A percentile compares a stretch with the other conserved stretches of the same genome.
Evolutionary conservation across 35 echinoderm and acorn worm genomes (phyloP).

Genomic region (Holothuria glaberrima): DNA sequence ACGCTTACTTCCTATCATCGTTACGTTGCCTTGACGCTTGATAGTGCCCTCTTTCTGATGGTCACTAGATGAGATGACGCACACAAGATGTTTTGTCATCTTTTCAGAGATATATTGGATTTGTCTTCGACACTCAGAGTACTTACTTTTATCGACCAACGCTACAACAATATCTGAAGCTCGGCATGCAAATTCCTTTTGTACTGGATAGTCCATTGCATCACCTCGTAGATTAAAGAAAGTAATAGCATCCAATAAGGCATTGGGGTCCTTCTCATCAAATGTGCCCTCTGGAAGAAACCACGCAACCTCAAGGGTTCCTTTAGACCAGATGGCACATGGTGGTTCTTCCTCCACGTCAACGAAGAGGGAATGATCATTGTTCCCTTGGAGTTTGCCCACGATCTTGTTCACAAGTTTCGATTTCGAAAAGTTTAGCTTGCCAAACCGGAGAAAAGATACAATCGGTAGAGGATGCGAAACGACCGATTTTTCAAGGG

Average conservation of each 20-base stretch:
- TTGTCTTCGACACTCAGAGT: neutral
- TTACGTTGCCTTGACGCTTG: neutral
- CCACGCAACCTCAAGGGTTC: constrained; percentile 21
- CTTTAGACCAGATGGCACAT: constrained; percentile 26
- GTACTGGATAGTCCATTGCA: neutral
- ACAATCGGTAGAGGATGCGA: constrained; percentile 34
- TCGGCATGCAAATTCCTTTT: neutral
- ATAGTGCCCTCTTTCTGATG: neutral
- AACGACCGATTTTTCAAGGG: constrained; percentile 39
- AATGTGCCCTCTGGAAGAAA: constrained; percentile 29
- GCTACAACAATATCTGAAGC: constrained; percentile 18
- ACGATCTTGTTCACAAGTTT: constrained; percentile 44
- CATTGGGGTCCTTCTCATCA: neutral
- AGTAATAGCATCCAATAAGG: constrained; percentile 25
- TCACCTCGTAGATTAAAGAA: constrained; percentile 45
- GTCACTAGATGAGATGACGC: neutral
- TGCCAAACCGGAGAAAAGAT: constrained; percentile 40
- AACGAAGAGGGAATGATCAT: constrained; percentile 42
- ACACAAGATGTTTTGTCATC: neutral
- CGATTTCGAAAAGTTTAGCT: constrained; percentile 19
- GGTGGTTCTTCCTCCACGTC: constrained; percentile 36
- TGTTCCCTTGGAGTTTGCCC: constrained; percentile 46
- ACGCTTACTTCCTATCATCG: neutral
- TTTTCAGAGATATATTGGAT: neutral
- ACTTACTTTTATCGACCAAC: neutral